Conservation (phyloP, 1,140 invertebrate genomes). For the Drosophila albomicans region DNA sequence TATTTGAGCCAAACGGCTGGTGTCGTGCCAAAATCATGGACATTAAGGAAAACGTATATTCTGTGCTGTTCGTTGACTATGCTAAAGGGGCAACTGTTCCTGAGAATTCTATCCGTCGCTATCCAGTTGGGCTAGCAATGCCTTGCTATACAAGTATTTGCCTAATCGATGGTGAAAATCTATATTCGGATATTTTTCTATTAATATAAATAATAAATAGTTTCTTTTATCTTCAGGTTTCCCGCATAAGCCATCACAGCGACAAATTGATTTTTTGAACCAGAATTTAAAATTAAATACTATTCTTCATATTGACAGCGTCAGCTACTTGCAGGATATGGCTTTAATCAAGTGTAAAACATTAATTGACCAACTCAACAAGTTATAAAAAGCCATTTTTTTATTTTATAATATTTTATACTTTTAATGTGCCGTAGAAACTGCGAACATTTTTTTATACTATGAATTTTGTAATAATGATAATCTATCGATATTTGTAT, state of each 20-base stretch:
- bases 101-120: conserved; percentile 58
- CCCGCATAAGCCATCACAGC: conserved; percentile 40
- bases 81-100: conserved; percentile 51
- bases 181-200: neutral
- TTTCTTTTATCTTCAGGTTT: conserved; percentile 34
- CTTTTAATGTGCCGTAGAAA: too few relatives aligned
- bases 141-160: conserved; percentile 67
- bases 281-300: conserved; percentile 31
- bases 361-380: conserved; percentile 24
- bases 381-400: neutral
- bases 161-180: conserved; percentile 60
- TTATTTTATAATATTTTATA: too few relatives aligned
- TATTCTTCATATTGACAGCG: conserved; percentile 49
- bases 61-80: conserved; percentile 63
- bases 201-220: neutral
- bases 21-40: conserved; percentile 62
- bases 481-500: too few relatives aligned
- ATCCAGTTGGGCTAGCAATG: conserved; percentile 51
- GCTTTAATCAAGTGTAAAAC: conserved; percentile 40
- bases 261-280: conserved; percentile 49
- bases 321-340: conserved; percentile 48
- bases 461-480: too few relatives aligned
- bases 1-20: conserved; percentile 50
- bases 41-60: conserved; percentile 41
- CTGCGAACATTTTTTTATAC: too few relatives aligned